Percentiles rank a stretch among this genome's conserved stretches.
Evolutionary conservation across 2,888 invertebrate genomes (phyloP).

Genomic region (Vanessa cardui): DNA sequence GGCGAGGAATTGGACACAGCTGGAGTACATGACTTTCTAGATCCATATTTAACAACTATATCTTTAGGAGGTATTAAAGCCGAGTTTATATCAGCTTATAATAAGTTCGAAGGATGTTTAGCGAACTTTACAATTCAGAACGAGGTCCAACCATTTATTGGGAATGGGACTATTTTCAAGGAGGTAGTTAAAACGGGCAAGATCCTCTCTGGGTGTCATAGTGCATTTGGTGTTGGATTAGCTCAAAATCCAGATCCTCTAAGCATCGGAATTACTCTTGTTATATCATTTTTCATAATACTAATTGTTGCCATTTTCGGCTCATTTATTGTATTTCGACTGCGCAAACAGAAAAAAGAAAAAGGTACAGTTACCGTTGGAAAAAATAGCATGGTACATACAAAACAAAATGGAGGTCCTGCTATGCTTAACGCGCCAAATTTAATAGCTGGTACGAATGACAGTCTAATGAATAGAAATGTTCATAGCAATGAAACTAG

Average conservation of each 20-base stretch:
- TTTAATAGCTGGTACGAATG: slow-evolving; percentile 85
- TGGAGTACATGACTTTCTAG: slow-evolving; percentile 95
- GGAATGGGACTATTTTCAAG: slow-evolving; percentile 91
- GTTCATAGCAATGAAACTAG: slow-evolving; percentile 88
- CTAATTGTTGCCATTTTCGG: slow-evolving; percentile 93
- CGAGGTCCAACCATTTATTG: slow-evolving; percentile 94
- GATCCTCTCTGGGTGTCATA: slow-evolving; percentile 88
- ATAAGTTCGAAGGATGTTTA: slow-evolving; percentile 94
- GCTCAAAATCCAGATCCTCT: slow-evolving; percentile 92
- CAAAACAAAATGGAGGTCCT: slow-evolving; percentile 89
- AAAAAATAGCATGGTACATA: slow-evolving; percentile 87
- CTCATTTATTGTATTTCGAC: slow-evolving; percentile 95
- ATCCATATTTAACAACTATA: slow-evolving; percentile 92
- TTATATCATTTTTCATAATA: slow-evolving; percentile 96
- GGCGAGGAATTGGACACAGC: slow-evolving; percentile 94
- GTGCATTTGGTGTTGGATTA: slow-evolving; percentile 88
- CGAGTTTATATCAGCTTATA: slow-evolving; percentile 83
- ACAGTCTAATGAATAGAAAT: slow-evolving; percentile 86
- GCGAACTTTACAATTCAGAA: slow-evolving; percentile 94
- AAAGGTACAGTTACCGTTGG: slow-evolving; percentile 86
- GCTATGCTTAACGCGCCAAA: slow-evolving; percentile 87
- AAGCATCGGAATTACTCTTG: slow-evolving; percentile 95
- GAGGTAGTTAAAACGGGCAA: slow-evolving; percentile 88
- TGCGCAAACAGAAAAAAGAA: slow-evolving; percentile 93
- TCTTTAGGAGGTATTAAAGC: slow-evolving; percentile 90